Percentiles rank a stretch among this genome's conserved stretches.
phyloP scores from a whole-genome alignment of 2,797 vertebrate species.

The Diceros bicornis region DNA sequence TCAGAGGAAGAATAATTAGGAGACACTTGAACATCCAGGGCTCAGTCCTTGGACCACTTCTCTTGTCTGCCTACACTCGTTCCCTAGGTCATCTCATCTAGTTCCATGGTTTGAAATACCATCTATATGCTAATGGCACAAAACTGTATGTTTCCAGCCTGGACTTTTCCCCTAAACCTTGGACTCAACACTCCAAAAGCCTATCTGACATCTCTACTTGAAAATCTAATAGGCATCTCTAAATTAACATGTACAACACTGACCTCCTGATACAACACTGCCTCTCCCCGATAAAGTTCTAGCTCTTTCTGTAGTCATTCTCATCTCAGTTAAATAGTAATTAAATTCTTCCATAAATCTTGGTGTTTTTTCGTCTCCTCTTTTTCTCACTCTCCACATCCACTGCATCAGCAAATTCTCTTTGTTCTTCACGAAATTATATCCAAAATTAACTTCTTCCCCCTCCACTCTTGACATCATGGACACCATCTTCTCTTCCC shows the following conservation, averaged over 20 bases:
- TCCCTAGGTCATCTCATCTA: neutral
- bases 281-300: neutral
- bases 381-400: neutral
- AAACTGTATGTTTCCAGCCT: neutral
- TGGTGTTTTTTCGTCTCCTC: neutral
- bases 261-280: neutral
- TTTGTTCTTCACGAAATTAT: neutral
- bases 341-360: neutral
- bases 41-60: neutral
- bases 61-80: neutral
- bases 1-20: neutral
- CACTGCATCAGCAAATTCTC: neutral
- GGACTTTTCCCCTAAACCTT: neutral
- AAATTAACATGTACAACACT: neutral
- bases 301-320: neutral
- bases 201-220: neutral
- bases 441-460: neutral
- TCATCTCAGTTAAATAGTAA: neutral
- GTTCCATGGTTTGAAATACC: neutral
- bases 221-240: neutral
- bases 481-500: neutral
- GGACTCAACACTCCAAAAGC: neutral
- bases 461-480: neutral
- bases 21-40: neutral
- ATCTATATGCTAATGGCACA: neutral